Evolutionary conservation across 2,113 vertebrate genomes (phyloP), one percentile per base, ranked within the genome.

Genomic region (Aplodontia rufa): DNA sequence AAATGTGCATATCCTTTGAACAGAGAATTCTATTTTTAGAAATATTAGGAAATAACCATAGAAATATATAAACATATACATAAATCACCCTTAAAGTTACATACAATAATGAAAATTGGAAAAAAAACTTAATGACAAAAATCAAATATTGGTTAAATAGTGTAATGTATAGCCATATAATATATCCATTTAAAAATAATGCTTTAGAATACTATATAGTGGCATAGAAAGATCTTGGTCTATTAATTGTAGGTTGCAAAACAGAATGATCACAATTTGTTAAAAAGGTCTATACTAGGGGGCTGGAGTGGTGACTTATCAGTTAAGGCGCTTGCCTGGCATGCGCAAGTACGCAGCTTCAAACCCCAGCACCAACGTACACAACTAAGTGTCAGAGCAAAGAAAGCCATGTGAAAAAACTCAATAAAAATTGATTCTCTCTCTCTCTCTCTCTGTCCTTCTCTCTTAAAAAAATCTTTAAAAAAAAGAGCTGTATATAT

Each of bases 51-150:
- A 69, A 93, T 37, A 86, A 60, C 86, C 0, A 40, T 68, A 90
- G 62, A 84, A 26, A 86, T 42, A 90, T 69, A 64, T 62, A 85
- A 40, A 74, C 13, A 64, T 2, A 84, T 84, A 53, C 10, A 69
- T 60, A 10, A 42, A 22, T 51, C 62, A 53, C 81, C 24, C 47
- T 90, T 86, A 49, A 95, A 80, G 66, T 47, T 90, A 89, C 55
- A 92, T 47, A 51, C 45, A 88, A 79, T 84, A 89, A 84, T 74
- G 64, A 75, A 92, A 80, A 85, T 81, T 66, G 85, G 24, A n/a
- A 85, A 90, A 92, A 66, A 72, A 64, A 40, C 32, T 66, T 81
- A 75, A 80, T 90, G 35, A 66, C 84, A 81, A 81, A 89, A 90
- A 66, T 45, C 64, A n/a, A 72, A 80, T 74, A 35, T 82, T 80